Evolutionary conservation across 1,140 invertebrate genomes (phyloP).

Genomic region (Bradysia coprophila): DNA sequence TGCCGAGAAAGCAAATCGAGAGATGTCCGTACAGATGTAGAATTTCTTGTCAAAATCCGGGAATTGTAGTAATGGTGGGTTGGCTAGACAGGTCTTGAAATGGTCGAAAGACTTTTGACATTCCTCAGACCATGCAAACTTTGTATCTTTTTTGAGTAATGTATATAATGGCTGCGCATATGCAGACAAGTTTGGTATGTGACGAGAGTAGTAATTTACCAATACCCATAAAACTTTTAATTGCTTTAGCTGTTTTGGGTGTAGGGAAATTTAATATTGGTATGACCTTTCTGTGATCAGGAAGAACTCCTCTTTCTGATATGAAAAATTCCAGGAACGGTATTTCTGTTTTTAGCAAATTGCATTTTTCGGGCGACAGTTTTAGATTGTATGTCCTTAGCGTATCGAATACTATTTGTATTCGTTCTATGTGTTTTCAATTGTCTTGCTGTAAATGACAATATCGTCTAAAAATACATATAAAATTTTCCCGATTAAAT

Average conservation of each 20-base stretch:
- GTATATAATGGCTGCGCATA: slow-evolving; percentile 17
- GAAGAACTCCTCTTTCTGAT: slow-evolving; percentile 19
- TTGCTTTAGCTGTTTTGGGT: too few relatives aligned
- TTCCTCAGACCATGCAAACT: slow-evolving; percentile 7
- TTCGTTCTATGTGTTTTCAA: slow-evolving; percentile 13
- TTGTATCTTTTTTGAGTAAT: slow-evolving; percentile 17
- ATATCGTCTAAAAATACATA: slow-evolving; percentile 24
- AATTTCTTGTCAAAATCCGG: slow-evolving; percentile 9
- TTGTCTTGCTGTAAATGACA: slow-evolving; percentile 10
- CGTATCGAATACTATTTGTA: slow-evolving; percentile 16
- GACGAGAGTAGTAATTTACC: slow-evolving; percentile 23
- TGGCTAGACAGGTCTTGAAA: slow-evolving; percentile 2
- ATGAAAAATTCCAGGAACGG: slow-evolving; percentile 24
- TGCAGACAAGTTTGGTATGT: slow-evolving; percentile 17
- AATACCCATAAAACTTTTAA: too few relatives aligned
- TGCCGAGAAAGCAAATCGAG: slow-evolving; percentile 8
- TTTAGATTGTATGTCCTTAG: slow-evolving; percentile 20
- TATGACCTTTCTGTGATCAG: slow-evolving; percentile 22
- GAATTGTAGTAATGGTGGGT: slow-evolving; percentile 5
- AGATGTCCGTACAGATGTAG: slow-evolving; percentile 8
- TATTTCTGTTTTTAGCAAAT: slow-evolving; percentile 23
- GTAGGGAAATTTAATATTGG: slow-evolving; percentile 18
- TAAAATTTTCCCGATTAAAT: slow-evolving; percentile 11
- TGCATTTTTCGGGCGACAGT: slow-evolving; percentile 16
- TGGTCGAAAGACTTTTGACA: slow-evolving; percentile 14